phyloP scores from a whole-genome alignment of 2,113 vertebrate species.

The Canis aureus region DNA sequence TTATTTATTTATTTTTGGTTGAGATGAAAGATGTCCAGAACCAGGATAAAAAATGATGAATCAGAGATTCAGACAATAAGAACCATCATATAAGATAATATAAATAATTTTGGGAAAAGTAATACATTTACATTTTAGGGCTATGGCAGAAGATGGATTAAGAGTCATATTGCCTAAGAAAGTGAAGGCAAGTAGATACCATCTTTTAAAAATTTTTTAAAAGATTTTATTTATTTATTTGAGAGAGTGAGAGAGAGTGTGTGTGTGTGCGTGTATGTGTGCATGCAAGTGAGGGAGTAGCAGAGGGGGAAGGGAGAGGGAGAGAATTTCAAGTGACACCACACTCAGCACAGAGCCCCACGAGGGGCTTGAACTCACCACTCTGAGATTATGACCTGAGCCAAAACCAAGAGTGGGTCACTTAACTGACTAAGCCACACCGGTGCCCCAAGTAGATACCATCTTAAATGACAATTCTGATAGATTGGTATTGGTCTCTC shows the following conservation, averaged over 20 bases:
- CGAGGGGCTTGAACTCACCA: neutral
- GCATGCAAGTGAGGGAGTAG: neutral
- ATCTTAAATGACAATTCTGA: neutral
- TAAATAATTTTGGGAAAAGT: neutral
- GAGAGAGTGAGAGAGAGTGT: neutral
- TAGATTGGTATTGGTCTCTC: neutral
- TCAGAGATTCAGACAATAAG: neutral
- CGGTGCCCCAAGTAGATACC: neutral
- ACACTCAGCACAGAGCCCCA: neutral
- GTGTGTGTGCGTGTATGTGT: neutral
- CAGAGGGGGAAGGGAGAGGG: neutral
- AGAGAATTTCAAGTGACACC: neutral
- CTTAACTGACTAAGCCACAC: neutral
- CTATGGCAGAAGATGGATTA: neutral
- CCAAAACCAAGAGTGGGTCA: neutral
- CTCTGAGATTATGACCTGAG: neutral
- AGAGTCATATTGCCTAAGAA: neutral
- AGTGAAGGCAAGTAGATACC: neutral
- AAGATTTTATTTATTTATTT: neutral
- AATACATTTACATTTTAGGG: neutral
- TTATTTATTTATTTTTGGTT: neutral
- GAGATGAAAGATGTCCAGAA: neutral
- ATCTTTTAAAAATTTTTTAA: neutral
- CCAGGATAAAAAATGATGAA: neutral
- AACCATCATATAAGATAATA: neutral